Base-by-base conservation (phyloP, 2,113 vertebrate species). In the Psittacula cyanocephala region DNA sequence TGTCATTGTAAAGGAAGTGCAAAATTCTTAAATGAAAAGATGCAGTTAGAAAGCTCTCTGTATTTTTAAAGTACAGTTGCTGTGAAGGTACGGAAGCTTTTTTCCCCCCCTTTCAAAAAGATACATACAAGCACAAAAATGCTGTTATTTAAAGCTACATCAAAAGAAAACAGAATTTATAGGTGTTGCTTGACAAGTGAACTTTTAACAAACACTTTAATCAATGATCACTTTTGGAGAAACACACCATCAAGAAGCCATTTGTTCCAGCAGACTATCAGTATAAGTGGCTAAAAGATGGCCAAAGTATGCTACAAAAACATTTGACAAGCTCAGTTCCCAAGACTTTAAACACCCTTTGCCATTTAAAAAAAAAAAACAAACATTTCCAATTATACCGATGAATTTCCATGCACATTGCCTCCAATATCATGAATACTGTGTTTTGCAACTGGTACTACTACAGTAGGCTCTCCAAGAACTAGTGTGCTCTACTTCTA, bases 371-470 rank as follows among this genome's bases (percentile, higher is more conserved):
- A 50, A 71, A 47, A 60, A 31, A 29, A 47, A 37, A 37, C 53
- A 31, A 29, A 1, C 2, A 0, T 17, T 67, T 43, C n/a, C 11
- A 50, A 6, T 6, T 64, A 41, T 1, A 65, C 14, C 29, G 19
- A 23, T 25, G 17, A 31, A 31, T 16, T 69, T 60, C 65, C 27
- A 39, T 0, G 0, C 43, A 37, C 8, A 3, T 1, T 59, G 27
- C 5, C 18, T 37, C 31, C 46, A 71, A 9, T 3, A 29, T 1
- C 13, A 23, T 7, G 5, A 53, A 43, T 7, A 14, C 15, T 16
- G 1, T 1, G 4, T 3, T 49, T 27, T 41, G 47, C 50, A 83
- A 25, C 13, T 6, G 7, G 37, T 11, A 6, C 19, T 46, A 43
- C n/a, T 35, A 13, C 18, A 67, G 44, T 7, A 87, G 19, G 23